Evolutionary conservation across 2,113 vertebrate species (phyloP), one percentile per base, ranked within the genome.

Genomic region (Mormoops blainvillei): DNA sequence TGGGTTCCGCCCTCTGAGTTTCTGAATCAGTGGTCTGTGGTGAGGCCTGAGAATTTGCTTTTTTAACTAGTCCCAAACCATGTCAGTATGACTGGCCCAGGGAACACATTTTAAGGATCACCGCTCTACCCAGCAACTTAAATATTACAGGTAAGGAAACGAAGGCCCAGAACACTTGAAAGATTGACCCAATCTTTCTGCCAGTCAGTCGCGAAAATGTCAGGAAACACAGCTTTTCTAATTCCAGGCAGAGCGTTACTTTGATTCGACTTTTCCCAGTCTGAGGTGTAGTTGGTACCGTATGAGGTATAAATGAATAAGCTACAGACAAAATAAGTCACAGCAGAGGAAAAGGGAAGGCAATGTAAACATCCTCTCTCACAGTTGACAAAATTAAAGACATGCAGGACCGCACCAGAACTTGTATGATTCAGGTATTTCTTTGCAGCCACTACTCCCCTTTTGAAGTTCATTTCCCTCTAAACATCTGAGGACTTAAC

Each of bases 401-500:
- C 96, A 93, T 52, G 54, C 20, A 15, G 88, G 96, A 80, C 74
- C 45, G 13, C 84, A 94, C 89, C 92, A 78, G 96, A 96, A 96
- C 54, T 33, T 68, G 89, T 81, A 80, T 84, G 12, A 31, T 87
- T 93, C 95, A 96, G 96, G 76, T 96, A 96, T 97, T 96, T 94
- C 85, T 90, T 95, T 97, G 96, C 20, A 94, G 91, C 95, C 84
- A 87, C 93, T 91, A 38, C 45, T 96, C 36, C 67, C 63, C 96
- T 97, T 97, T 93, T 97, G 97, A 98, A 97, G 70, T 67, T 52
- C 50, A 73, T 94, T 98, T 96, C 89, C 97, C 50, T 97, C 56
- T 92, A 97, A 97, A 98, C 98, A 97, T 98, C 78, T 97, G 94
- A 98, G 97, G 89, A 48, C 96, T 97, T 92, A 54, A 58, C 76